Conservation (phyloP, 2,113 vertebrate genomes). For the Notarius lentiginosus region DNA sequence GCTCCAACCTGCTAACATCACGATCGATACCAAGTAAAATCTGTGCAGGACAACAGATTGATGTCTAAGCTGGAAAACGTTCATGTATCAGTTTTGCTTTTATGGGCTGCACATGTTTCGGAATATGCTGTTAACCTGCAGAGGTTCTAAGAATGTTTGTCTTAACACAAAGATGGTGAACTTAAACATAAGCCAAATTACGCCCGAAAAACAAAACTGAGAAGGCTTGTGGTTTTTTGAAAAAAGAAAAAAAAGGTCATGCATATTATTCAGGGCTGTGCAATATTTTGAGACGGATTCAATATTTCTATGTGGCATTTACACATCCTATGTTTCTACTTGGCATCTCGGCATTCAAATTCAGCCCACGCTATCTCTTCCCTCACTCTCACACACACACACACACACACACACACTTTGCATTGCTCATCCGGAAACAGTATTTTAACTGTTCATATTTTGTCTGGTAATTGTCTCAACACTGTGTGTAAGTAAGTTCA, state of each 20-base stretch:
- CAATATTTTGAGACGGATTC: constrained; percentile 55
- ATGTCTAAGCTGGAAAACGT: background rate
- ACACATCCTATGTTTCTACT: constrained; percentile 60
- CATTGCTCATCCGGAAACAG: constrained; percentile 35
- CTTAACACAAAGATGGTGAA: constrained; percentile 47
- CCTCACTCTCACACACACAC: background rate
- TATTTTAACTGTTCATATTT: constrained; percentile 32
- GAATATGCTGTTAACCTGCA: background rate
- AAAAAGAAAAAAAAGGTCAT: constrained; percentile 69
- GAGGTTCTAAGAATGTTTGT: constrained; percentile 46
- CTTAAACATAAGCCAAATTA: constrained; percentile 55
- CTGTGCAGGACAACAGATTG: background rate
- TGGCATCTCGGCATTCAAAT: constrained; percentile 64
- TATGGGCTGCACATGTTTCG: background rate
- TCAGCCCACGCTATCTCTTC: constrained; percentile 62
- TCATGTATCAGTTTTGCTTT: background rate
- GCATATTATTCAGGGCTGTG: constrained; percentile 71
- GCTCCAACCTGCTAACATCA: background rate
- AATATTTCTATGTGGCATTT: constrained; percentile 67
- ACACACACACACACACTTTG: constrained; percentile 13
- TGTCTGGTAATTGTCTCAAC: background rate
- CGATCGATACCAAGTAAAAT: background rate
- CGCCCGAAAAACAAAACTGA: constrained; percentile 88
- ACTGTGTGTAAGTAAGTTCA: background rate
- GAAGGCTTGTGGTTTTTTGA: constrained; percentile 84